These are phyloP conservation scores for Coturnix japonica DNA, from an alignment of 2,113 vertebrate genomes.

Conservation along the genomic window DNA sequence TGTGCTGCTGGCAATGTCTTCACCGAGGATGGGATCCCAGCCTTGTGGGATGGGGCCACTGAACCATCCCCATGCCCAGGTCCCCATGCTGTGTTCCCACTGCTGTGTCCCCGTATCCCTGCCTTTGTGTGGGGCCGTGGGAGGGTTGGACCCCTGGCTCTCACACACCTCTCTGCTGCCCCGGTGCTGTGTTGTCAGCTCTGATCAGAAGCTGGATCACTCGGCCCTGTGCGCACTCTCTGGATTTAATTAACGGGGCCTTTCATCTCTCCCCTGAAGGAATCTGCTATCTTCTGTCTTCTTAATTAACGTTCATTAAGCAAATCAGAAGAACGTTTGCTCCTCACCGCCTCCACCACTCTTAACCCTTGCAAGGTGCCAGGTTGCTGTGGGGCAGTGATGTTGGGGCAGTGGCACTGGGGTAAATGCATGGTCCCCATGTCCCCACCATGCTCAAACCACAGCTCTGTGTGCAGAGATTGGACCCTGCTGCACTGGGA, in stretches of 20 bases:
- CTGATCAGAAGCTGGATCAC: slow-evolving; percentile 70
- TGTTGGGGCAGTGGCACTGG: no score
- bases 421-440: neutral
- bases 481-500: neutral
- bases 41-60: neutral
- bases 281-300: slow-evolving; percentile 87
- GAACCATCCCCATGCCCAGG: rapidly evolving
- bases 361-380: slow-evolving; percentile 70
- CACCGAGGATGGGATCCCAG: rapidly evolving
- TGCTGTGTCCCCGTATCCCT: rapidly evolving
- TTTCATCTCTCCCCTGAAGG: slow-evolving; percentile 88
- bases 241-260: slow-evolving; percentile 88
- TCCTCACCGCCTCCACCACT: slow-evolving; percentile 24
- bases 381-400: neutral
- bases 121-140: neutral
- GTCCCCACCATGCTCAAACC: rapidly evolving
- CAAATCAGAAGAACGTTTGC: slow-evolving; percentile 83
- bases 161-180: slow-evolving; percentile 2
- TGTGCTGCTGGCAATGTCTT: neutral
- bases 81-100: neutral
- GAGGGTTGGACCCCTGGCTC: neutral
- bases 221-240: slow-evolving; percentile 67
- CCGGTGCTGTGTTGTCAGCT: slow-evolving; percentile 62
- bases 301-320: slow-evolving; percentile 94
- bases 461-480: neutral